phyloP scores from a whole-genome alignment of 2,113 vertebrate species.

The Cottus gobio region DNA sequence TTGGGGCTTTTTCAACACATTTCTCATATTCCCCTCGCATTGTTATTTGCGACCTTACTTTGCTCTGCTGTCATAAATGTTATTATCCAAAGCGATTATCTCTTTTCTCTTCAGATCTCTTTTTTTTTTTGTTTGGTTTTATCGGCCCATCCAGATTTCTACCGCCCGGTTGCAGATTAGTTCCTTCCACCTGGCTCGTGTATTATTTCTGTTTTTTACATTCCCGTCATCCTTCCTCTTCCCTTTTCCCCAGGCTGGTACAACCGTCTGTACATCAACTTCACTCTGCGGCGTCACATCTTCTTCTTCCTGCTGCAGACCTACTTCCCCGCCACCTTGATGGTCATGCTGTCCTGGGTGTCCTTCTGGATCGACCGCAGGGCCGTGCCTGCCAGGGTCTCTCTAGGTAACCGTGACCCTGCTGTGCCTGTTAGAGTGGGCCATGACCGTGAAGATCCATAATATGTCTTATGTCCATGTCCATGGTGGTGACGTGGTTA shows the following conservation, averaged over 20 bases:
- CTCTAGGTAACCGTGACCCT: conserved; percentile 91
- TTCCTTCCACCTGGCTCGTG: background rate
- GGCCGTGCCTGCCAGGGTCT: conserved; percentile 94
- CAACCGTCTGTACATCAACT: conserved; percentile 95
- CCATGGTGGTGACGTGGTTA: too few species aligned
- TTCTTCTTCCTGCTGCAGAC: conserved; percentile 97
- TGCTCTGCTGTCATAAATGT: conserved; percentile 11
- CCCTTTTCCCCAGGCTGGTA: conserved; percentile 88
- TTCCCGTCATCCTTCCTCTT: background rate
- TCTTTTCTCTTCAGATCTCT: conserved; percentile 8
- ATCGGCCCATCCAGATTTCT: background rate
- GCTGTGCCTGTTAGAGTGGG: background rate
- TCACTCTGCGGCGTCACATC: conserved; percentile 92
- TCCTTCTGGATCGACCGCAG: conserved; percentile 95
- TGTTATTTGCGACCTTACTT: background rate
- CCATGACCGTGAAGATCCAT: background rate
- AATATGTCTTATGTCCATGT: too few species aligned
- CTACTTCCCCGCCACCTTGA: conserved; percentile 92
- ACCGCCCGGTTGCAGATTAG: background rate
- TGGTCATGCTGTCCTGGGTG: conserved; percentile 97
- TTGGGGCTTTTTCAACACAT: background rate
- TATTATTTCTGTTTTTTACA: background rate
- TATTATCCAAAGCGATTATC: background rate
- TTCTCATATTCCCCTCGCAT: background rate
- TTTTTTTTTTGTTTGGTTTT: conserved; percentile 1